Evolutionary conservation across 2,113 vertebrate genomes (phyloP).

Genomic region (Xenus cinereus): DNA sequence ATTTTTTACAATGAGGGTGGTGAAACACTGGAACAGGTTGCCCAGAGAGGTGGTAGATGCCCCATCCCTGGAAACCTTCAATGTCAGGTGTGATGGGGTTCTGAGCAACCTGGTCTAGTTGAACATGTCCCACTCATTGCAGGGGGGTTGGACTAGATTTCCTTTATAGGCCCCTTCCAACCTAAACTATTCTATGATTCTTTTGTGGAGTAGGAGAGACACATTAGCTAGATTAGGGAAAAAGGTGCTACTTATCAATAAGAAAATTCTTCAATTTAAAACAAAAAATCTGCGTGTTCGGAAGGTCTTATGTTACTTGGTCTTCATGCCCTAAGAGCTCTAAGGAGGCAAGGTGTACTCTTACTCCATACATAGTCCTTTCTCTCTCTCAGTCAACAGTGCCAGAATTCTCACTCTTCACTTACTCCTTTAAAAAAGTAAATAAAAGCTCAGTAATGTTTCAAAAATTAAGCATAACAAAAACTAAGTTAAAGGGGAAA

Average conservation of each 20-base stretch:
- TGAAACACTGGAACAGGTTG: neutral
- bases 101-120: neutral
- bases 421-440: neutral
- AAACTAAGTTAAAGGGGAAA: neutral
- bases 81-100: neutral
- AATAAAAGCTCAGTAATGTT: neutral
- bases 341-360: neutral
- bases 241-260: neutral
- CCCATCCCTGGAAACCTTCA: neutral
- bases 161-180: neutral
- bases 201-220: neutral
- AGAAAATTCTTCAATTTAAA: neutral
- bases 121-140: neutral
- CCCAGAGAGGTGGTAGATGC: neutral
- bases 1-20: neutral
- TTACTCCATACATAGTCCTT: neutral
- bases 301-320: fast-evolving
- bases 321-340: neutral
- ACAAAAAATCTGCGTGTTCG: fast-evolving
- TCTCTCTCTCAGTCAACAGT: neutral
- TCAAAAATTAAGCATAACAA: neutral
- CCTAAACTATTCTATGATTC: neutral
- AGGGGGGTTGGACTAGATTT: neutral
- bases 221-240: neutral
- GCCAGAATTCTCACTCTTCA: neutral